Evolutionary conservation across 2,113 vertebrate species (phyloP), one percentile per base, ranked within the genome.

Genomic region (Pangasianodon gigas): DNA sequence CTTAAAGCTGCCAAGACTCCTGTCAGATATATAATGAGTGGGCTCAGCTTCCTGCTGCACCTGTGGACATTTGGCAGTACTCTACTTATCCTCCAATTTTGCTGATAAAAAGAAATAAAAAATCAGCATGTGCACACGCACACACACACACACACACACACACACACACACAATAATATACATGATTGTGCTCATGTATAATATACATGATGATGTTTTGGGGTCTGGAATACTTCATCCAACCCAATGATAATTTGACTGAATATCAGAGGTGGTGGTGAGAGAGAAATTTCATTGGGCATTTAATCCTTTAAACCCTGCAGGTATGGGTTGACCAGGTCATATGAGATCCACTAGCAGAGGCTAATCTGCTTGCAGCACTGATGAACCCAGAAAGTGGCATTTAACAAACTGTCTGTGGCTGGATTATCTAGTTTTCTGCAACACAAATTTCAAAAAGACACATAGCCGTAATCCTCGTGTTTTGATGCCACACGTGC

Each of bases 301-400:
- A 95, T 37, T 95, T 96, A 96, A 96, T 96, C 96, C 95, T 74
- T 96, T 96, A 96, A 96, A 93, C 94, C 94, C 92, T 95, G 95
- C 94, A 94, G 94, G 93, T 94, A 95, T 95, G 96, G 94, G 94
- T 94, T 96, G 96, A 95, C 95, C 94, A 93, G 95, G 92, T 94
- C 95, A 94, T 95, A 96, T 95, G 95, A 96, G 95, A 95, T 96
- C 96, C 94, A 94, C 94, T 95, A 92, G 92, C 93, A 94, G 93
- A 90, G 79, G 91, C 94, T 96, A 96, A 96, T 96, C 95, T 96
- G 96, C 90, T 94, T 90, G 93, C 94, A 95, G 94, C 95, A 94
- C 92, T 94, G 94, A 95, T 95, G 94, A 95, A 95, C 93, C 92
- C 92, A 94, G 93, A 94, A 96, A 95, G 94, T 95, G 95, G 93